phyloP scores from a whole-genome alignment of 2,113 vertebrate species.

The rabbit (Oryctolagus cuniculus) region mOryCun1.1 NC_091436.1:78794001-78794500 shows the following conservation, averaged over 20 bases:
- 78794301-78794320: slow-evolving; percentile 63
- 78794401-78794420: slow-evolving; percentile 92
- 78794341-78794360: slow-evolving; percentile 83
- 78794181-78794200: slow-evolving; percentile 5
- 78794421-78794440: slow-evolving; percentile 90
- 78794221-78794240: slow-evolving; percentile 59
- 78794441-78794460: slow-evolving; percentile 92
- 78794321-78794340: slow-evolving; percentile 63
- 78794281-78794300: slow-evolving; percentile 75
- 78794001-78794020: background rate
- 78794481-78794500: slow-evolving; percentile 87
- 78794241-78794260: slow-evolving; percentile 65
- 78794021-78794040: background rate
- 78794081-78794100: slow-evolving; percentile 13
- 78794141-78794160: slow-evolving; percentile 48
- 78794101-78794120: background rate
- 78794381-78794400: slow-evolving; percentile 92
- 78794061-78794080: slow-evolving; percentile 32
- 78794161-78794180: slow-evolving; percentile 26
- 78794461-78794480: slow-evolving; percentile 87
- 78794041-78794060: slow-evolving; percentile 36
- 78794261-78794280: slow-evolving; percentile 56
- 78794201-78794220: slow-evolving; percentile 46
- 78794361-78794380: slow-evolving; percentile 88
- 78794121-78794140: background rate